phyloP scores from a whole-genome alignment of 1,140 invertebrate genomes.

The Sinella curviseta region DNA sequence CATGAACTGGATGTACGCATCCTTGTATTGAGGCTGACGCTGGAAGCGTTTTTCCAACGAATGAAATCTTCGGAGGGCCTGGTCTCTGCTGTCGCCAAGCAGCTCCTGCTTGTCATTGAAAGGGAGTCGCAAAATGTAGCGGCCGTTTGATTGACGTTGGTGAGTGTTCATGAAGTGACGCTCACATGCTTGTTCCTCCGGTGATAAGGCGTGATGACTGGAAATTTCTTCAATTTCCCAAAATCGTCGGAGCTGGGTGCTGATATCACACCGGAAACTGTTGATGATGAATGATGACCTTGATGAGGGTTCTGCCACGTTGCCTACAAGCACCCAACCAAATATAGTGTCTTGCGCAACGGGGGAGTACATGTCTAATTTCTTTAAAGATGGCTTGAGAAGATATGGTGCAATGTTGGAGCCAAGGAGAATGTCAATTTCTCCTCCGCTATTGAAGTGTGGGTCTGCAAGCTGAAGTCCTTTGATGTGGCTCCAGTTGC shows the following conservation, averaged over 20 bases:
- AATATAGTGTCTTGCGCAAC: constrained; percentile 8
- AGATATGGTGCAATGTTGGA: background rate
- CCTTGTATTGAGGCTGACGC: background rate
- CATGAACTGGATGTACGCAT: constrained; percentile 22
- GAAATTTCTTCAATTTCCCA: constrained; percentile 2
- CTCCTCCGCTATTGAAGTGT: background rate
- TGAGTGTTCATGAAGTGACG: background rate
- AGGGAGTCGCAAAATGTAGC: background rate
- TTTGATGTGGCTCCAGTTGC: background rate
- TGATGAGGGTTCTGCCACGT: background rate
- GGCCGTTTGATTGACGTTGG: background rate
- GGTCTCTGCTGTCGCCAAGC: background rate
- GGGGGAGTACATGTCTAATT: background rate
- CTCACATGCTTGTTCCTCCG: background rate
- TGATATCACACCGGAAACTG: background rate
- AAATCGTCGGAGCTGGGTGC: background rate
- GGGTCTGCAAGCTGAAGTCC: background rate
- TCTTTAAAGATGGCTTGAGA: background rate
- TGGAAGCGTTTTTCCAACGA: background rate
- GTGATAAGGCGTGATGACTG: background rate
- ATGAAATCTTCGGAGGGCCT: background rate
- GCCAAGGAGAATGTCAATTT: constrained; percentile 1
- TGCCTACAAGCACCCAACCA: background rate
- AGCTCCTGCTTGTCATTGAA: background rate
- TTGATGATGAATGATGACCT: background rate